phyloP scores from a whole-genome alignment of 2,888 invertebrate species.

The Melinopterus prodromus region DNA sequence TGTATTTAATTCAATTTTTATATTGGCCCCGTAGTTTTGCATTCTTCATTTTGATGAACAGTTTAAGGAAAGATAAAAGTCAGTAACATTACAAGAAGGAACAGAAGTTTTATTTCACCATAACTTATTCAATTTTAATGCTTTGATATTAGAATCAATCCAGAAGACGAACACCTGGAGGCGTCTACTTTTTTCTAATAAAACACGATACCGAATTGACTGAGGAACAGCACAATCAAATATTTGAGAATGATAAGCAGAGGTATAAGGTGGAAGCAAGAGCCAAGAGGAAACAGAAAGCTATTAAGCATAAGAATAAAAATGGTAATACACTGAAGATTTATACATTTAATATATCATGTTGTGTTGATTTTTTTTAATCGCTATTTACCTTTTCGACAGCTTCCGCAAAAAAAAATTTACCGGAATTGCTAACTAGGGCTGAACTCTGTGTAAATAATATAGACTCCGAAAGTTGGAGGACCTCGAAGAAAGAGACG shows the following conservation, averaged over 20 bases:
- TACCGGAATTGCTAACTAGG: slow-evolving; percentile 70
- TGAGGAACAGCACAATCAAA: slow-evolving; percentile 70
- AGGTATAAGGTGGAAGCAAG: slow-evolving; percentile 65
- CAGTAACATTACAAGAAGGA: too few relatives aligned
- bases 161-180: slow-evolving; percentile 86
- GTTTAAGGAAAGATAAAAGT: too few relatives aligned
- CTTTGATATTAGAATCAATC: slow-evolving; percentile 69
- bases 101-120: too few relatives aligned
- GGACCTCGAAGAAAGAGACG: slow-evolving; percentile 58
- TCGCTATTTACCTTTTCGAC: slow-evolving; percentile 21
- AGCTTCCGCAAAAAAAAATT: slow-evolving; percentile 41
- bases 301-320: slow-evolving; percentile 70
- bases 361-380: slow-evolving; percentile 31
- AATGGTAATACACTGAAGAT: slow-evolving; percentile 47
- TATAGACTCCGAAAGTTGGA: slow-evolving; percentile 48
- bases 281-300: slow-evolving; percentile 68
- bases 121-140: neutral
- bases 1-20: too few relatives aligned
- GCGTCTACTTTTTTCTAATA: slow-evolving; percentile 83
- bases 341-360: slow-evolving; percentile 17
- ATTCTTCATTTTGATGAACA: too few relatives aligned
- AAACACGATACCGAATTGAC: slow-evolving; percentile 75
- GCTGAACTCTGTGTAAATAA: slow-evolving; percentile 63
- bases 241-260: slow-evolving; percentile 74
- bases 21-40: too few relatives aligned